Evolutionary conservation across 2,797 vertebrate genomes (phyloP), one percentile per base, ranked within the genome.

Genomic region (Hydrocynus forskahlii): DNA sequence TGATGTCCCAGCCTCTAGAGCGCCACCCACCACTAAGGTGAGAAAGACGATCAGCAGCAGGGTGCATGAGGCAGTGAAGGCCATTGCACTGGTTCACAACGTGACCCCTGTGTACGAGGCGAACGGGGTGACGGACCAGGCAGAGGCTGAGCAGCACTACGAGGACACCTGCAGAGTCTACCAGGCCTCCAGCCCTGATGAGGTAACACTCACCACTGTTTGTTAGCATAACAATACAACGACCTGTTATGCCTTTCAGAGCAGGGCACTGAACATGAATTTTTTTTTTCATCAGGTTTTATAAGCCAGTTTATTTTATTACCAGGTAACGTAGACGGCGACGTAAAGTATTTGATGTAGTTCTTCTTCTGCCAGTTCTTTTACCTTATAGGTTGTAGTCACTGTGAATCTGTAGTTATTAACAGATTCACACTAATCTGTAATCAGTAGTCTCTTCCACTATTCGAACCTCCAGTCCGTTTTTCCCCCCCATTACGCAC

Each of bases 181-280:
- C 92, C 98, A 99, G 94, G 97, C 98, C 0, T 96, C 98, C 89
- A 99, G 97, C 87, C 98, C 98, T 0, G 98, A 99, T 0, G 98
- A 99, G 98, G 98, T 99, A 91, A 86, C 6, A 12, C 48, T 25
- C 7, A n/a, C 48, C 13, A 13, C 63, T 23, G 5, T 2, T 35
- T 14, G 9, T 35, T 35, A 35, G 35, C 35, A 35, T 35, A 35
- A 35, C 23, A 35, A 25, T 68, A 3, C 19, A 19, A 21, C 25
- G 4, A 1, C 13, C 64, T 45, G 6, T 35, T 35, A 35, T 5
- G 35, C 4, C 35, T 35, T 43, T 13, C 10, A 21, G 45, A 7
- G 23, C 1, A 48, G 12, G 7, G 45, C 45, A 48, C 5, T 48
- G 45, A 48, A 8, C 12, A 48, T 35, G 2, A 35, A 1, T 29